These are phyloP conservation scores for Styela plicata DNA, from an alignment of 23 tunicate genomes.

Conservation along the genomic window DNA sequence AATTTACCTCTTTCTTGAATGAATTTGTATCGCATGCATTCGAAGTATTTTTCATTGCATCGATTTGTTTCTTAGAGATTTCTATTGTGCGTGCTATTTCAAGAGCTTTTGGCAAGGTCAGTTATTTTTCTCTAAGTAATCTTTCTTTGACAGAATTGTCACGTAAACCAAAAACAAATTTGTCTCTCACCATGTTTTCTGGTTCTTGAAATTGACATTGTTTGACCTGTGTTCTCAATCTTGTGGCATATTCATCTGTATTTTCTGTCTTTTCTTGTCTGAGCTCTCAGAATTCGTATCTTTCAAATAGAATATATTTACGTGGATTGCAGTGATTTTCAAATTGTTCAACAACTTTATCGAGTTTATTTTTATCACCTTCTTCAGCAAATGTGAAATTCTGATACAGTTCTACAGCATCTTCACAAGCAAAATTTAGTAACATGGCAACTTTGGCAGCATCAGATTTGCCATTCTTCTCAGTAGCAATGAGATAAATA, in stretches of 20 bases:
- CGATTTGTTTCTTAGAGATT: background rate
- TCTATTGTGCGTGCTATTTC: background rate
- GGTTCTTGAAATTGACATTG: background rate
- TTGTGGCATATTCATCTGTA: background rate
- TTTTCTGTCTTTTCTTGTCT: background rate
- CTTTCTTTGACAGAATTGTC: background rate
- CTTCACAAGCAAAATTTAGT: background rate
- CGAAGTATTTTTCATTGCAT: background rate
- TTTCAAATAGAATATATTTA: background rate
- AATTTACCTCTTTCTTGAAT: too few relatives aligned
- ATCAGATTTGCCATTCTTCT: background rate
- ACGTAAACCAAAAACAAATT: background rate
- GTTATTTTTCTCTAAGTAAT: background rate
- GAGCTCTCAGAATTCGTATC: background rate
- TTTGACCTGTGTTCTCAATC: background rate
- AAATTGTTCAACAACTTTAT: background rate
- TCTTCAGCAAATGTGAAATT: background rate
- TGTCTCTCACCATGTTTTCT: background rate
- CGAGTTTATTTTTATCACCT: background rate
- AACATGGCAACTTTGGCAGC: background rate
- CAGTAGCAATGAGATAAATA: background rate
- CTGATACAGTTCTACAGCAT: background rate
- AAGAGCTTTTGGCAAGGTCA: background rate
- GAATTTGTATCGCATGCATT: too few relatives aligned
- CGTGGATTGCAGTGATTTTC: background rate